Conservation (phyloP, 1,140 invertebrate species). For the Penaeus vannamei region DNA sequence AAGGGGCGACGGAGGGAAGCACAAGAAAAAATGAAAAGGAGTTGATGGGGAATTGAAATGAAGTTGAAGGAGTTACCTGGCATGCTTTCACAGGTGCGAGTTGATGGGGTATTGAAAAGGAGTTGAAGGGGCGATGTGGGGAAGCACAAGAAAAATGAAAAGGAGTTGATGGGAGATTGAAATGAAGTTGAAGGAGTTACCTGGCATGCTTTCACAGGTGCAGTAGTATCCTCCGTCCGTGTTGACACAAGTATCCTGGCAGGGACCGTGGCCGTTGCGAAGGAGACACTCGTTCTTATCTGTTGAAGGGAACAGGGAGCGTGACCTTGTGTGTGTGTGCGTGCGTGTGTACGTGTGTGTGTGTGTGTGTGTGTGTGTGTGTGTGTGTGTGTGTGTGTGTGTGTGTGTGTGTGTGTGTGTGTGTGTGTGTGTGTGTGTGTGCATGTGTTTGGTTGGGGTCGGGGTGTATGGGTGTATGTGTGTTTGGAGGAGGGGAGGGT, state of each 20-base stretch:
- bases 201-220: conserved; percentile 66
- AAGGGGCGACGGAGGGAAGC: too few relatives aligned
- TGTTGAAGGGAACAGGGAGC: conserved; percentile 62
- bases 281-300: conserved; percentile 79
- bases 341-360: neutral
- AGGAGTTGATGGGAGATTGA: neutral
- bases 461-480: too few relatives aligned
- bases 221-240: conserved; percentile 68
- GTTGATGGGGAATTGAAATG: neutral
- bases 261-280: conserved; percentile 80
- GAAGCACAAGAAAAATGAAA: neutral
- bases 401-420: too few relatives aligned
- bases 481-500: too few relatives aligned
- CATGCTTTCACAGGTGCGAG: too few relatives aligned
- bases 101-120: too few relatives aligned
- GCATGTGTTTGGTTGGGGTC: too few relatives aligned
- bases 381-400: too few relatives aligned
- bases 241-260: conserved; percentile 74
- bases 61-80: conserved; percentile 36
- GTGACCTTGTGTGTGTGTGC: neutral
- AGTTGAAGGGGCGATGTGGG: neutral
- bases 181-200: neutral
- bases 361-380: too few relatives aligned
- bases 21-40: neutral
- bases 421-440: too few relatives aligned